Conservation (phyloP, 2,113 vertebrate genomes). For the Macquaria australasica region DNA sequence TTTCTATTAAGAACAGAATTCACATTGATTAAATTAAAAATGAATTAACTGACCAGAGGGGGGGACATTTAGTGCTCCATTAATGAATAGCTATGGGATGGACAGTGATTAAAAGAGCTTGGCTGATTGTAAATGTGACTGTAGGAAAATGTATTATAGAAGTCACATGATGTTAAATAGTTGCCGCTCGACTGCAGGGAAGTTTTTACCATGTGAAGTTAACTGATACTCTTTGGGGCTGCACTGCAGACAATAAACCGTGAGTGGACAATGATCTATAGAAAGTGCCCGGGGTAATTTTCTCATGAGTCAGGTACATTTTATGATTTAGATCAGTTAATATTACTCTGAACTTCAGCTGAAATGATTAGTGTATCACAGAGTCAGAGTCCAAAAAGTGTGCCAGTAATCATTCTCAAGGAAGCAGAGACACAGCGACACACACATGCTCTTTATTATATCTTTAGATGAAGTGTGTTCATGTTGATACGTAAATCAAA, state of each 20-base stretch:
- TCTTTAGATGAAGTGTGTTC: background rate
- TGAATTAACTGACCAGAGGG: conserved; percentile 44
- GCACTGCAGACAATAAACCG: conserved; percentile 47
- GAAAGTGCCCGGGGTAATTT: conserved; percentile 50
- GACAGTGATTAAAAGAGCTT: conserved; percentile 45
- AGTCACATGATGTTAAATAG: conserved; percentile 26
- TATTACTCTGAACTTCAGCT: conserved; percentile 38
- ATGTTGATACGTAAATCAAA: background rate
- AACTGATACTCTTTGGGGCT: conserved; percentile 28
- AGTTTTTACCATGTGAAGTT: conserved; percentile 21
- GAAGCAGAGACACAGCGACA: background rate
- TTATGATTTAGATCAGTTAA: conserved; percentile 61
- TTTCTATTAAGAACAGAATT: conserved; percentile 42
- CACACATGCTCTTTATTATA: background rate
- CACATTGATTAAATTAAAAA: conserved; percentile 60
- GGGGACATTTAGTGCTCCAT: conserved; percentile 38
- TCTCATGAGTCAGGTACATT: conserved; percentile 55
- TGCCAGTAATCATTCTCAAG: conserved; percentile 22
- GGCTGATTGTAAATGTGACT: conserved; percentile 29
- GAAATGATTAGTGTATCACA: conserved; percentile 47
- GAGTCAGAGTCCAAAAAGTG: conserved; percentile 32
- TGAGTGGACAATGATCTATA: conserved; percentile 58
- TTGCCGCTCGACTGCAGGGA: conserved; percentile 9
- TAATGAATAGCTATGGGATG: conserved; percentile 41
- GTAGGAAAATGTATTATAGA: conserved; percentile 21